Evolutionary conservation across 2,113 vertebrate genomes (phyloP).

Genomic region (Phyllopteryx taeniolatus): DNA sequence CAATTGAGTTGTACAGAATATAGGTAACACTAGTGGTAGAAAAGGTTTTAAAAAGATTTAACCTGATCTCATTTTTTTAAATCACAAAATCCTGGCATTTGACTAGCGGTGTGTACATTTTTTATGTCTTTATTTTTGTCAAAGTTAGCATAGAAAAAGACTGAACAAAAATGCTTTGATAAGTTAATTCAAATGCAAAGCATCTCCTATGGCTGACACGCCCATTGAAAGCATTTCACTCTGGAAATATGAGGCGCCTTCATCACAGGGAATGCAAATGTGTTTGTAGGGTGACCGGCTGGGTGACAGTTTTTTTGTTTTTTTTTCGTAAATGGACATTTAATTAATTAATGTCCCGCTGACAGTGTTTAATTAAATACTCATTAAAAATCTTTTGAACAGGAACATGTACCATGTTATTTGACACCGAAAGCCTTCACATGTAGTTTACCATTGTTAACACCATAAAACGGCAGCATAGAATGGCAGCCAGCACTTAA

Average conservation of each 20-base stretch:
- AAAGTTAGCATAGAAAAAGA: not conserved
- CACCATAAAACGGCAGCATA: not conserved
- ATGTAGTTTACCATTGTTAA: not conserved
- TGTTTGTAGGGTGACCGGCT: not conserved
- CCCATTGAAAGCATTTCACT: not conserved
- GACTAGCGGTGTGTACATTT: not conserved
- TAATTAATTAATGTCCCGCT: not conserved
- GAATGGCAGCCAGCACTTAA: not conserved
- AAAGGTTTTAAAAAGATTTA: not conserved
- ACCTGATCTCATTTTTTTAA: not conserved
- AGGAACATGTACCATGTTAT: not conserved
- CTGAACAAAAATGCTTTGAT: not conserved
- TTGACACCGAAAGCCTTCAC: not conserved
- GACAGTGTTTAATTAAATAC: not conserved
- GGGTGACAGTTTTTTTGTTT: not conserved
- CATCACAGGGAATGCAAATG: conserved; percentile 4
- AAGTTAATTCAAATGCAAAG: not conserved
- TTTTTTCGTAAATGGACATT: not conserved
- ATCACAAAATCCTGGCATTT: not conserved
- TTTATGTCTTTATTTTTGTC: not conserved
- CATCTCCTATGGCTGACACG: conserved; percentile 3
- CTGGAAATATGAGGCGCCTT: not conserved
- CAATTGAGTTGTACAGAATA: too few relatives aligned
- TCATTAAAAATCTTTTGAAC: not conserved
- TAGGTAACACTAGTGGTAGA: too few relatives aligned